Base-by-base conservation (phyloP, 2,113 vertebrate genomes). In the Rhea americana region DNA sequence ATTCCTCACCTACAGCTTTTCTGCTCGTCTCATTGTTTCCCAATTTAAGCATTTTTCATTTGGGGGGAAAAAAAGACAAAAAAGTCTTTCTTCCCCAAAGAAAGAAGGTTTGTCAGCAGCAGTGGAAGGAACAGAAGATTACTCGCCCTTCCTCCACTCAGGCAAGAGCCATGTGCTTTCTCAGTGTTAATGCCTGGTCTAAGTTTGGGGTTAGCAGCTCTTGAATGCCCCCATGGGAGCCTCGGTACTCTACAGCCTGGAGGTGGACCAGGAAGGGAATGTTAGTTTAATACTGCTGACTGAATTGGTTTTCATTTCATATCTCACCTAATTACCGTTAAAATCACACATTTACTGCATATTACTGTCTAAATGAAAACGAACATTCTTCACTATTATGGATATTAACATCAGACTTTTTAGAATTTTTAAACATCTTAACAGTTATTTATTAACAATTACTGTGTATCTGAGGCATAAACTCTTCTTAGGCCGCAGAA, bases 111-210 rank as follows among this genome's bases (percentile, higher is more conserved):
- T 89, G 19, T n/a, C 61, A 85, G 35, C 48, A 51, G 55, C 17
- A 83, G 18, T 65, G 14, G 28, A 93, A 75, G 26, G 45, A 83
- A 50, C 20, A 4, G 4, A 82, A 61, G 56, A 88, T 75, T 43
- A 3, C 4, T 82, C 2, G 0, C 5, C 15, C 1, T 63, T 18
- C 9, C 0, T 1, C 16, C 14, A 35, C 30, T 87, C 43, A 70
- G 10, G 13, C 9, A 59, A 47, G 81, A 81, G 13, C 2, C 11
- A 4, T 41, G 12, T 16, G 5, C 7, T 59, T 87, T 66, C 30
- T 32, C 21, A 74, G 48, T 7, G 39, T 22, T 11, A 61, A 28
- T 0, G 0, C 4, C 1, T 32, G 28, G 30, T 68, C 11, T 74
- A 43, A 48, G 17, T 90, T 45, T 65, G 35, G 15, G 8, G 1